Percentiles rank a stretch among this genome's conserved stretches.
phyloP scores from a whole-genome alignment of 2,797 vertebrate genomes.

The Rhynchotus rufescens region DNA sequence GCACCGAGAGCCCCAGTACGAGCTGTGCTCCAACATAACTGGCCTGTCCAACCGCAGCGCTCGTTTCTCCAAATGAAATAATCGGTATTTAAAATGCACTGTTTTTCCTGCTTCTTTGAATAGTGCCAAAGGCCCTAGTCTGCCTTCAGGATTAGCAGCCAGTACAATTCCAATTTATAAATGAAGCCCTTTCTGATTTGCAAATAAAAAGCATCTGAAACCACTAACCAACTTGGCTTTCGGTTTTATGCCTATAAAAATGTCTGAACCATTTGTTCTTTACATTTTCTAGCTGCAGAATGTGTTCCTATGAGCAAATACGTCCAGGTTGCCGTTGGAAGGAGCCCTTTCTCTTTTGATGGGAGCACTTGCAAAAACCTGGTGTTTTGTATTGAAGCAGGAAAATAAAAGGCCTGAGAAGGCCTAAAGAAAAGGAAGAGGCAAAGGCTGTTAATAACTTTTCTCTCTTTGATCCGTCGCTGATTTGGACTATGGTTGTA shows the following conservation, averaged over 20 bases:
- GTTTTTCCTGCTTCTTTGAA: background rate
- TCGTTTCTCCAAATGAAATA: constrained; percentile 28
- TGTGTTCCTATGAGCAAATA: constrained; percentile 18
- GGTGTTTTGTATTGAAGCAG: background rate
- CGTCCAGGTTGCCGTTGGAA: constrained; percentile 38
- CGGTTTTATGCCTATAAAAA: constrained; percentile 69
- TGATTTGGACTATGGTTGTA: background rate
- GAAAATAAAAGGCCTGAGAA: background rate
- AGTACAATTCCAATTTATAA: constrained; percentile 34
- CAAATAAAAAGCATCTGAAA: constrained; percentile 70
- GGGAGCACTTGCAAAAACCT: constrained; percentile 11
- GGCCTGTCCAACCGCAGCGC: constrained; percentile 45
- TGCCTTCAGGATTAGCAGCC: constrained; percentile 22
- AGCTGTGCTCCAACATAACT: background rate
- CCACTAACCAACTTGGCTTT: constrained; percentile 64
- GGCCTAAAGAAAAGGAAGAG: background rate
- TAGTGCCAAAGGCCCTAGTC: background rate
- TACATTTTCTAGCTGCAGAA: constrained; percentile 67
- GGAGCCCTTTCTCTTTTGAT: background rate
- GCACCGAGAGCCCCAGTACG: background rate
- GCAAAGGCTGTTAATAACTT: background rate
- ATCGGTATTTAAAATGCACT: constrained; percentile 4
- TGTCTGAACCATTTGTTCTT: constrained; percentile 62
- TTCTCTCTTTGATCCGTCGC: background rate
- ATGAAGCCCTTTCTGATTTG: constrained; percentile 52